phyloP scores from a whole-genome alignment of 2,797 vertebrate species.

The Pseudochromis fuscus region DNA sequence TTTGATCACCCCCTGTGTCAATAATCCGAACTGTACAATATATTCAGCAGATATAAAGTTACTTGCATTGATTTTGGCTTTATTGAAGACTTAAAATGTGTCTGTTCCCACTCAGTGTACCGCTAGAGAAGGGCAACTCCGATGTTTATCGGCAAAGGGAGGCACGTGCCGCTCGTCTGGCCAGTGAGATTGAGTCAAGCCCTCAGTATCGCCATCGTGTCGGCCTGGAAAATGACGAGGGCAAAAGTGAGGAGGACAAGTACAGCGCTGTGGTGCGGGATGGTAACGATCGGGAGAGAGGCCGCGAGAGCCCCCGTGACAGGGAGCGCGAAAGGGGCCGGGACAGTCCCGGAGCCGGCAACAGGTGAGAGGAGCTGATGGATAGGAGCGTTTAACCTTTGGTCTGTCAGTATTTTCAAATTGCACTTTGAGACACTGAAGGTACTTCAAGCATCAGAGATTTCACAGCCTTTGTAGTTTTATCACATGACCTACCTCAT shows the following conservation, averaged over 20 bases:
- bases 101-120: constrained; percentile 80
- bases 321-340: constrained; percentile 83
- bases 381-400: no score
- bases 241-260: constrained; percentile 92
- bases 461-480: not conserved
- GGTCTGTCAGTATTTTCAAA: no score
- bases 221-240: constrained; percentile 91
- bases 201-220: constrained; percentile 91
- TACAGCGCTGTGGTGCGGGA: constrained; percentile 90
- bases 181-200: constrained; percentile 92
- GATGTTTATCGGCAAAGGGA: constrained; percentile 91
- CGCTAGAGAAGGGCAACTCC: constrained; percentile 90
- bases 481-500: not conserved
- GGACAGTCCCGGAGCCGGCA: constrained; percentile 84
- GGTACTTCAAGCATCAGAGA: no score
- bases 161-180: constrained; percentile 89
- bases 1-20: no score
- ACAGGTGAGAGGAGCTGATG: constrained; percentile 71
- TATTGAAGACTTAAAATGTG: not conserved
- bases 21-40: no score
- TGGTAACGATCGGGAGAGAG: constrained; percentile 70
- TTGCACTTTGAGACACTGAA: no score
- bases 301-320: constrained; percentile 79
- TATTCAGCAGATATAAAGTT: not conserved
- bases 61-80: not conserved